Percentiles rank a stretch among this genome's conserved stretches.
Conservation (phyloP, 2,113 vertebrate genomes). For the Cichladusa arquata region DNA sequence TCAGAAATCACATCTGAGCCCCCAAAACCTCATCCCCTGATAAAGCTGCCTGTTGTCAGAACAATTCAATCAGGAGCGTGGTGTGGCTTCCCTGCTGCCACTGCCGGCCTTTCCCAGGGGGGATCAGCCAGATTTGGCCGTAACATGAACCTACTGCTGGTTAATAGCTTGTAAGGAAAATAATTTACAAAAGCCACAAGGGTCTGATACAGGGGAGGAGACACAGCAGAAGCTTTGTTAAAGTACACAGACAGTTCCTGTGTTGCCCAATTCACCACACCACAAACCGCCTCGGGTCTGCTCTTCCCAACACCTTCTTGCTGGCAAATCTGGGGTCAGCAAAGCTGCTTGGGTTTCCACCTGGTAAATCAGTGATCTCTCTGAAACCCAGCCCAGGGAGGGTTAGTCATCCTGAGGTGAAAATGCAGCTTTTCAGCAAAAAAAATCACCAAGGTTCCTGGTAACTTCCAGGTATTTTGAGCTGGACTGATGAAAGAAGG, state of each 20-base stretch:
- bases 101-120: background rate
- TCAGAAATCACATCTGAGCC: background rate
- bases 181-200: background rate
- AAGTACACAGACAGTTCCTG: background rate
- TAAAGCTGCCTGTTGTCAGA: background rate
- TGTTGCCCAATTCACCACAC: rapidly evolving
- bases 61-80: background rate
- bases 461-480: background rate
- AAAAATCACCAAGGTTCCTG: background rate
- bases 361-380: background rate
- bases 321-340: background rate
- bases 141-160: background rate
- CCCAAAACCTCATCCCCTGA: background rate
- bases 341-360: background rate
- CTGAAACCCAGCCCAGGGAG: rapidly evolving
- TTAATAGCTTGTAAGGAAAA: background rate
- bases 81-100: background rate
- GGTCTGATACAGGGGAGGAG: background rate
- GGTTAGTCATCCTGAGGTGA: background rate
- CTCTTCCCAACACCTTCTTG: background rate
- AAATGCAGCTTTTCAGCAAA: background rate
- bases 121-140: background rate
- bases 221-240: background rate
- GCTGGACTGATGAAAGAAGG: background rate
- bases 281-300: rapidly evolving